A percentile compares a stretch with the other conserved stretches of the same genome.
Evolutionary conservation across 2,888 invertebrate genomes (phyloP).

Genomic region (Nasonovia ribisnigri): DNA sequence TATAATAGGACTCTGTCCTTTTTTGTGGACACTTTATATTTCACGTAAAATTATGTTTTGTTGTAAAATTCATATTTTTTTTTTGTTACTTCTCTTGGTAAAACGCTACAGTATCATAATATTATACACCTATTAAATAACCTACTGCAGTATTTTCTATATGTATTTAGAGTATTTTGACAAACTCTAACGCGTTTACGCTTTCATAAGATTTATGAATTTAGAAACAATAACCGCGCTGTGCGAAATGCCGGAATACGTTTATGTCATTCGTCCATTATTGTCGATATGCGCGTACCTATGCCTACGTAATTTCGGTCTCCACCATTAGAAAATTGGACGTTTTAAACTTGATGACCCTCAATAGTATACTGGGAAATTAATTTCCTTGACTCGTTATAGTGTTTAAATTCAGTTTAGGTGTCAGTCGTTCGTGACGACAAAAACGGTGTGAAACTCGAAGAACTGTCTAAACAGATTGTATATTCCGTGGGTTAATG

Average conservation of each 20-base stretch:
- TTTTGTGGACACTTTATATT: too few relatives aligned
- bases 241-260: neutral
- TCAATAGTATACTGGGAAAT: slow-evolving; percentile 28
- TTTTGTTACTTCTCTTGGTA: neutral
- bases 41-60: too few relatives aligned
- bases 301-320: slow-evolving; percentile 1
- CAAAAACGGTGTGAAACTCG: slow-evolving; percentile 56
- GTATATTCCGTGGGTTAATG: slow-evolving; percentile 14
- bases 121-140: neutral
- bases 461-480: slow-evolving; percentile 43
- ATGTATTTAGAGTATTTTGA: neutral
- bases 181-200: slow-evolving; percentile 34
- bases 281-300: neutral
- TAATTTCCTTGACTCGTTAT: slow-evolving; percentile 42
- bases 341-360: slow-evolving; percentile 50
- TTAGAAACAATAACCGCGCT: neutral
- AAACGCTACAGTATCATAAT: neutral
- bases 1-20: too few relatives aligned
- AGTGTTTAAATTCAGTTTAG: slow-evolving; percentile 57
- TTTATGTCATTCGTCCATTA: slow-evolving; percentile 29
- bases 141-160: neutral
- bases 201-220: slow-evolving; percentile 30
- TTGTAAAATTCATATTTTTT: neutral
- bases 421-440: slow-evolving; percentile 58
- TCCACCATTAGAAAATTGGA: slow-evolving; percentile 16